Base-by-base conservation (phyloP, 2,797 vertebrate genomes). In the Meda fulgida region DNA sequence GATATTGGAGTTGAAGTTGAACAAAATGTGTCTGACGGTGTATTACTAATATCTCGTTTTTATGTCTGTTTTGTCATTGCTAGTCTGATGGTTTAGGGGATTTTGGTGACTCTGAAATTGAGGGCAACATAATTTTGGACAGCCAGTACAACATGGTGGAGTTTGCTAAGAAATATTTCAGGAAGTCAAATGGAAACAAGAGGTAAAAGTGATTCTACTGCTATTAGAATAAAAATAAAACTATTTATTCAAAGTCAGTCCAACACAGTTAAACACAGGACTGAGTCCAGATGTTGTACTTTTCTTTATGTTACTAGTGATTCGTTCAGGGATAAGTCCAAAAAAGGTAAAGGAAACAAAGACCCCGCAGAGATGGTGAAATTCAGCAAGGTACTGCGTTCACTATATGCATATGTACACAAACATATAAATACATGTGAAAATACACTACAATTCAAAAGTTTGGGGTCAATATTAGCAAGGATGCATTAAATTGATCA, bases 101-200 rank as follows among this genome's bases (percentile, higher is more conserved):
- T 31, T 89, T 85, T 0, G 71, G 43, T 1, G 73, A 88, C 0
- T 84, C 91, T 70, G 90, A 90, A 21, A 63, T 86, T 78, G 92
- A 93, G 78, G 94, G 94, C 86, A 90, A 88, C 0, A 0, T 87
- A 31, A 83, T 95, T 77, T 94, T 89, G 89, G 90, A 92, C 34
- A 93, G 88, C 70, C 93, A 91, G 10, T 96, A 95, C 77, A 95
- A 96, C 89, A 97, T 99, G 95, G 66, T 96, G 78, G 96, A 96
- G 89, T 99, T 99, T 23, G 97, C 97, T 89, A 96, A 92, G 93
- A 95, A 94, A 89, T 97, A 97, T 92, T 99, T 98, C 93, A 97
- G 97, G 46, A 94, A 93, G 0, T 92, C 93, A 0, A 93, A 83
- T 43, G 92, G 85, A 13, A 82, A 53, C 70, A 85, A 89, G 70